phyloP scores from a whole-genome alignment of 2,113 vertebrate genomes.

The Baryphthengus martii region DNA sequence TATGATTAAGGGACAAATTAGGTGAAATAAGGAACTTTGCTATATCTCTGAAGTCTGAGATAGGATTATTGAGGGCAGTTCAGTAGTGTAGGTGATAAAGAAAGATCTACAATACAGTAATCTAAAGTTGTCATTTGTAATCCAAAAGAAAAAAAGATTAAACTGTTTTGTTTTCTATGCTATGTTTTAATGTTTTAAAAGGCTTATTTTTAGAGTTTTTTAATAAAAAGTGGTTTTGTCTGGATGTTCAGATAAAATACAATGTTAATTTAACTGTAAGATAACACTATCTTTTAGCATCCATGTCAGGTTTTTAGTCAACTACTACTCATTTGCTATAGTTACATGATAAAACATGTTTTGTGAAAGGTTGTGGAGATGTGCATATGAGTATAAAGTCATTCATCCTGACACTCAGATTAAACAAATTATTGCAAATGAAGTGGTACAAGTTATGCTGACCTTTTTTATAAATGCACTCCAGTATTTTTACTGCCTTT shows the following conservation, averaged over 20 bases:
- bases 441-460: neutral
- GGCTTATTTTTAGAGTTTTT: neutral
- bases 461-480: neutral
- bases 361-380: neutral
- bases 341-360: neutral
- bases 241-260: neutral
- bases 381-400: neutral
- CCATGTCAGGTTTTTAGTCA: neutral
- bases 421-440: neutral
- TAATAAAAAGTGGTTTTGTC: neutral
- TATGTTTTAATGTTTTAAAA: neutral
- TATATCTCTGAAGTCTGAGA: neutral
- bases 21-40: neutral
- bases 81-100: neutral
- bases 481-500: neutral
- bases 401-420: neutral
- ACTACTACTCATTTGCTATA: neutral
- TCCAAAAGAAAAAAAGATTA: neutral
- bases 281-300: neutral
- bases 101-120: neutral
- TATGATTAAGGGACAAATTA: neutral
- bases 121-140: neutral
- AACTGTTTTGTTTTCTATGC: neutral
- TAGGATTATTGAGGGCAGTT: rapidly evolving
- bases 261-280: neutral